Conservation (phyloP, 2,113 vertebrate species). For the Loxodonta africana region DNA sequence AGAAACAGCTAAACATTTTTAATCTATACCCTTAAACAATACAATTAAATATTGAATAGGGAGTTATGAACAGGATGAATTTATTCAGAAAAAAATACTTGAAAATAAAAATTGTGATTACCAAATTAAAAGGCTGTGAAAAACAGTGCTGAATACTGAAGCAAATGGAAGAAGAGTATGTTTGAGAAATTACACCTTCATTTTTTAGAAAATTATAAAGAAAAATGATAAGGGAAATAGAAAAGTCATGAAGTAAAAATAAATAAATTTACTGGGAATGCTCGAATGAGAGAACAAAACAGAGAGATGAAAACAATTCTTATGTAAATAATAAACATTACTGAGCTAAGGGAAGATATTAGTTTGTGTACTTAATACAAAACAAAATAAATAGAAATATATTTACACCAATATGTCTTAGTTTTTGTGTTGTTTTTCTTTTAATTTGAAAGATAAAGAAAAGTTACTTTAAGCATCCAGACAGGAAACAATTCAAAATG, state of each 20-base stretch:
- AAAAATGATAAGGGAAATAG: neutral
- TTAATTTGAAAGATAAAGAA: neutral
- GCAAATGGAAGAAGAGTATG: neutral
- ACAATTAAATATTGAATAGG: neutral
- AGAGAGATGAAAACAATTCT: neutral
- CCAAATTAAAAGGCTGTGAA: neutral
- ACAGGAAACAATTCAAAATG: neutral
- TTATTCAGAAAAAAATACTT: neutral
- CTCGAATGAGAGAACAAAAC: neutral
- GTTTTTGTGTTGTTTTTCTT: too few species aligned
- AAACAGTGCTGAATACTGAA: neutral
- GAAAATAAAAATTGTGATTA: neutral
- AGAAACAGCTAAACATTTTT: neutral
- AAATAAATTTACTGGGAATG: neutral
- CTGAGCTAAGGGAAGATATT: neutral
- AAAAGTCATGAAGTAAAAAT: neutral
- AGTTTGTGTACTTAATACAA: neutral
- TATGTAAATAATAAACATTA: neutral
- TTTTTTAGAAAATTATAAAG: neutral
- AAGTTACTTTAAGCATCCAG: neutral
- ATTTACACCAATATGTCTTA: too few species aligned
- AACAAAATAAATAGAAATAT: too few species aligned
- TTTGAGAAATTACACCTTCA: neutral
- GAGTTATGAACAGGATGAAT: neutral
- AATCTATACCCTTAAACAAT: neutral